Percentiles rank a stretch among this genome's conserved stretches.
phyloP scores from a whole-genome alignment of 2,113 vertebrate species.

The Saccopteryx bilineata region DNA sequence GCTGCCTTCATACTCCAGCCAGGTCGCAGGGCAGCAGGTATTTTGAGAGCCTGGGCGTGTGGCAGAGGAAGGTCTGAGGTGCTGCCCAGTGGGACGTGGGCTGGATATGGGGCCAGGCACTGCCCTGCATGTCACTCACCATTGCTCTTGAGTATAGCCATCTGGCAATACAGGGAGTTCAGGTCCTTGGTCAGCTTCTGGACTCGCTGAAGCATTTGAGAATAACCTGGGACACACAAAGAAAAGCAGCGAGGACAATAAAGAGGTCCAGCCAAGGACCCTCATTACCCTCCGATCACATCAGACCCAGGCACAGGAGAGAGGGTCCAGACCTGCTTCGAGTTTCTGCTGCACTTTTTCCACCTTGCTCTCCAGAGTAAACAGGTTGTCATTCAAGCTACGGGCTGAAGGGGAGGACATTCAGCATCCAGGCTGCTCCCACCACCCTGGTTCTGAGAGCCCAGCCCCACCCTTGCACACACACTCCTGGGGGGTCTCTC shows the following conservation, averaged over 20 bases:
- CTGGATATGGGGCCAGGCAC: background rate
- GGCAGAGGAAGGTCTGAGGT: background rate
- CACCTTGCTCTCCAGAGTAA: slow-evolving; percentile 44
- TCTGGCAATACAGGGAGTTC: background rate
- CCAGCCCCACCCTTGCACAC: accelerated
- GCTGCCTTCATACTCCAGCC: slow-evolving; percentile 69
- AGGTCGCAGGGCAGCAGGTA: slow-evolving; percentile 72
- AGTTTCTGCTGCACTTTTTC: slow-evolving; percentile 25
- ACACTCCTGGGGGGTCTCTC: background rate
- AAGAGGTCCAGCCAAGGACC: background rate
- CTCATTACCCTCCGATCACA: accelerated
- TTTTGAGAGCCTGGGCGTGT: slow-evolving; percentile 43
- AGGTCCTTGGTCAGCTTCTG: slow-evolving; percentile 29
- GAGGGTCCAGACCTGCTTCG: slow-evolving; percentile 51
- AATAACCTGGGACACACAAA: slow-evolving; percentile 47
- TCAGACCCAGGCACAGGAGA: background rate
- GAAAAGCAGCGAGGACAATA: background rate
- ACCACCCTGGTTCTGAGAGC: too few species aligned
- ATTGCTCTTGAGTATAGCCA: slow-evolving; percentile 2
- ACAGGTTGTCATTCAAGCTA: slow-evolving; percentile 46
- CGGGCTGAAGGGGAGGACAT: background rate
- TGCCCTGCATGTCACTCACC: background rate
- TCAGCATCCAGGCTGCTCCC: background rate
- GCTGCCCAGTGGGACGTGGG: background rate
- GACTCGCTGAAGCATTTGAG: background rate